Percentiles rank a stretch among this genome's conserved stretches.
Conservation (phyloP, 2,113 vertebrate genomes). For the Grantiella picta region DNA sequence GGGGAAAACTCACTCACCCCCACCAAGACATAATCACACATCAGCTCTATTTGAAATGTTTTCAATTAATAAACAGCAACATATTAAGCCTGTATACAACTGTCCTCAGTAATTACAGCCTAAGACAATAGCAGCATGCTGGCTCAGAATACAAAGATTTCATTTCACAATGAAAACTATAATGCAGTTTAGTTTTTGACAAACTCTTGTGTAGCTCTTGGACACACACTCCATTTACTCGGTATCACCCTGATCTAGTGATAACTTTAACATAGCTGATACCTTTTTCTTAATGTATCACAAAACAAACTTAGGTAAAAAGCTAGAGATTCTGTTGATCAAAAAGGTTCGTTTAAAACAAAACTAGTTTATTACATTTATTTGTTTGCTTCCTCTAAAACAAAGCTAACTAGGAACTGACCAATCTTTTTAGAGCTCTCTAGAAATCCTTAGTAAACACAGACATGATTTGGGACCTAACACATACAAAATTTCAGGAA, state of each 20-base stretch:
- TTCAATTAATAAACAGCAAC: neutral
- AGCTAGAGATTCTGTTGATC: neutral
- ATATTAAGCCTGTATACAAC: neutral
- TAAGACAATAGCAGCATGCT: neutral
- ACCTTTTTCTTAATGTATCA: neutral
- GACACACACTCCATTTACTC: neutral
- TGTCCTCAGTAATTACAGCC: neutral
- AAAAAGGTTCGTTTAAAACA: neutral
- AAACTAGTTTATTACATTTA: neutral
- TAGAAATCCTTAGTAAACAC: neutral
- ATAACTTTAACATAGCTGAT: neutral
- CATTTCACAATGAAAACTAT: neutral
- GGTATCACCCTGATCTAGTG: neutral
- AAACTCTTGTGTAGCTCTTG: neutral
- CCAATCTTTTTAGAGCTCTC: neutral
- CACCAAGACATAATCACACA: neutral
- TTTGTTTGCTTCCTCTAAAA: neutral
- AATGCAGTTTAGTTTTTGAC: neutral
- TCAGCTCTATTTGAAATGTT: neutral
- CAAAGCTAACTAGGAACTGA: neutral
- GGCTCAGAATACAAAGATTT: neutral
- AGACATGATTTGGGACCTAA: neutral
- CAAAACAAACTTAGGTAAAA: neutral
- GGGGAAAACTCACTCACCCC: neutral
- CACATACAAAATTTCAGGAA: neutral